phyloP scores from a whole-genome alignment of 2,888 invertebrate genomes.

The Acronicta psi region DNA sequence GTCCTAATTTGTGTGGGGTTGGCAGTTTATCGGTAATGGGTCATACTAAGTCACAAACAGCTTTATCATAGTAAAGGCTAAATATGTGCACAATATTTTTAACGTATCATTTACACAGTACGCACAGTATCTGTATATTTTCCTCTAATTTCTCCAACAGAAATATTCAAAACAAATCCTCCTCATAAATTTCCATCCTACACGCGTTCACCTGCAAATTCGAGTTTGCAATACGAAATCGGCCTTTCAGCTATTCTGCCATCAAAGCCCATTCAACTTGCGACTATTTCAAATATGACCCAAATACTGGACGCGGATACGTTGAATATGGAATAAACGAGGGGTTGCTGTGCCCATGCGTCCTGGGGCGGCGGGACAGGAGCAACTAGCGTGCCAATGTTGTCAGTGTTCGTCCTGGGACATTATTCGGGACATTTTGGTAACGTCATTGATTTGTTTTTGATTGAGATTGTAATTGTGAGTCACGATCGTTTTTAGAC shows the following conservation, averaged over 20 bases:
- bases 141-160: constrained; percentile 9
- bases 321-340: constrained; percentile 53
- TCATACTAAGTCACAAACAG: no score
- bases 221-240: constrained; percentile 42
- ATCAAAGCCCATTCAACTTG: constrained; percentile 63
- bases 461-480: no score
- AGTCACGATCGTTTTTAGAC: no score
- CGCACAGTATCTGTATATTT: constrained; percentile 12
- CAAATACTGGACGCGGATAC: constrained; percentile 57
- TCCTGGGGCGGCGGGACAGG: constrained; percentile 25
- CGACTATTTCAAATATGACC: constrained; percentile 69
- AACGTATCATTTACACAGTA: constrained; percentile 10
- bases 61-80: not conserved
- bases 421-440: not conserved
- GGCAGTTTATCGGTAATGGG: no score
- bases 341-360: constrained; percentile 15
- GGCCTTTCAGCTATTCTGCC: constrained; percentile 47
- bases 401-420: constrained; percentile 2
- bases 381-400: constrained; percentile 11
- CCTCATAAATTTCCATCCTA: constrained; percentile 40
- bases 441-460: not conserved
- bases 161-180: constrained; percentile 44
- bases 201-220: constrained; percentile 47
- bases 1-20: no score
- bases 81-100: not conserved